phyloP scores from a whole-genome alignment of 2,888 invertebrate genomes.

The Philereme transversata region DNA sequence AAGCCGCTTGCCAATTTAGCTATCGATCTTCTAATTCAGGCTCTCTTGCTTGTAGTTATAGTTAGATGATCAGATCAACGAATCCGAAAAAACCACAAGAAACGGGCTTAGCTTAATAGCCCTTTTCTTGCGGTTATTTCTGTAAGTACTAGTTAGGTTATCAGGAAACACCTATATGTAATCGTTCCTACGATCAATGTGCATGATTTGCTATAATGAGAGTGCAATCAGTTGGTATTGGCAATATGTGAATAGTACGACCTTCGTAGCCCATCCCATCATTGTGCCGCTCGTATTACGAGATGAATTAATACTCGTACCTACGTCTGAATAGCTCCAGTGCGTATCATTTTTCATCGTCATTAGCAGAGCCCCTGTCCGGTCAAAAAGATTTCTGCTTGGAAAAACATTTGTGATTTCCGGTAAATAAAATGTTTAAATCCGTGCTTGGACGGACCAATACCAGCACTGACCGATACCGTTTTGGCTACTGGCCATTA shows the following conservation, averaged over 20 bases:
- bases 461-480: conserved; percentile 9
- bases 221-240: conserved; percentile 56
- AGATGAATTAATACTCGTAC: conserved; percentile 55
- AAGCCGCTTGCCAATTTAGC: conserved; percentile 9
- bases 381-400: conserved; percentile 17
- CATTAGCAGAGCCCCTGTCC: conserved; percentile 49
- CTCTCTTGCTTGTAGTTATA: not conserved
- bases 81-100: not conserved
- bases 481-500: conserved; percentile 30
- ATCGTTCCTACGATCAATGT: conserved; percentile 22
- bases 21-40: conserved; percentile 7
- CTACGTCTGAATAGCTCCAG: conserved; percentile 55
- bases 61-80: not conserved
- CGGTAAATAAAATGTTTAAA: conserved; percentile 17
- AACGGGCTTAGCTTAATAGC: too few relatives aligned
- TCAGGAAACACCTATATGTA: conserved; percentile 20
- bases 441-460: conserved; percentile 14
- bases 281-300: conserved; percentile 65
- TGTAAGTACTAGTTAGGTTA: not conserved
- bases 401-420: conserved; percentile 7
- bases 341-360: conserved; percentile 63
- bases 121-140: too few relatives aligned
- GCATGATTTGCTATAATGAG: conserved; percentile 38
- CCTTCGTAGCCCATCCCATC: conserved; percentile 75
- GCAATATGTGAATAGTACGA: conserved; percentile 68